These are phyloP conservation scores for Dorcus parallelipipedus DNA, from an alignment of 2,888 invertebrate genomes.

Conservation along the genomic window DNA sequence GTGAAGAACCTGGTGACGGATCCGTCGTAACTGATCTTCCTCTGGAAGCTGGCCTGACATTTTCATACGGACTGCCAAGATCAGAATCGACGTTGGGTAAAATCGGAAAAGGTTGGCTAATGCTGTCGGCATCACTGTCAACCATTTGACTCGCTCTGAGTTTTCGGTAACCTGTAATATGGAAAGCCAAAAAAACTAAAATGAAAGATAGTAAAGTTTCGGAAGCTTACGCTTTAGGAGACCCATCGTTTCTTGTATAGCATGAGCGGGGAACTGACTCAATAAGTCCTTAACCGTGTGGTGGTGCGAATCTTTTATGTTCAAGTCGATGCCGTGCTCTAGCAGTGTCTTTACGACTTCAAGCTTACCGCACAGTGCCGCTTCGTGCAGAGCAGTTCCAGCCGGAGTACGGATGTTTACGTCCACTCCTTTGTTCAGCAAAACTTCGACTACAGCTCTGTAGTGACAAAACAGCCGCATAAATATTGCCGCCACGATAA, in stretches of 20 bases:
- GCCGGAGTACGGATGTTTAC: conserved; percentile 82
- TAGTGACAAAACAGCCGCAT: neutral
- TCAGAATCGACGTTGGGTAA: conserved; percentile 60
- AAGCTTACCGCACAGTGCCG: conserved; percentile 86
- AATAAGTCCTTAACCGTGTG: conserved; percentile 85
- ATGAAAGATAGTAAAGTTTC: neutral
- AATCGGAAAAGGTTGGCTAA: conserved; percentile 59
- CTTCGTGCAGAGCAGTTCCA: conserved; percentile 91
- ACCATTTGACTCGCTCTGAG: conserved; percentile 24
- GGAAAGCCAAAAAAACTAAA: too few relatives aligned
- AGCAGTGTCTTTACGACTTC: conserved; percentile 81
- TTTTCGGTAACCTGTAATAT: conserved; percentile 22
- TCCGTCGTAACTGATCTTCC: conserved; percentile 48
- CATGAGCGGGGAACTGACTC: conserved; percentile 83
- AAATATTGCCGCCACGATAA: neutral
- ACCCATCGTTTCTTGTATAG: conserved; percentile 80
- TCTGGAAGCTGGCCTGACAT: conserved; percentile 54
- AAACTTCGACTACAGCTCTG: conserved; percentile 77
- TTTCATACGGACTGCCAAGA: conserved; percentile 63
- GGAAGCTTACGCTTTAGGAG: conserved; percentile 72
- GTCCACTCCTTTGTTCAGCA: conserved; percentile 81
- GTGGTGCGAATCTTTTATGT: conserved; percentile 73
- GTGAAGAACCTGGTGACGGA: conserved; percentile 56
- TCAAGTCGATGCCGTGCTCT: conserved; percentile 77
- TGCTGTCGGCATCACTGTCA: conserved; percentile 48